Percentiles rank a stretch among this genome's conserved stretches.
Evolutionary conservation across 1,140 invertebrate genomes (phyloP).

Genomic region (Ericerus pela): DNA sequence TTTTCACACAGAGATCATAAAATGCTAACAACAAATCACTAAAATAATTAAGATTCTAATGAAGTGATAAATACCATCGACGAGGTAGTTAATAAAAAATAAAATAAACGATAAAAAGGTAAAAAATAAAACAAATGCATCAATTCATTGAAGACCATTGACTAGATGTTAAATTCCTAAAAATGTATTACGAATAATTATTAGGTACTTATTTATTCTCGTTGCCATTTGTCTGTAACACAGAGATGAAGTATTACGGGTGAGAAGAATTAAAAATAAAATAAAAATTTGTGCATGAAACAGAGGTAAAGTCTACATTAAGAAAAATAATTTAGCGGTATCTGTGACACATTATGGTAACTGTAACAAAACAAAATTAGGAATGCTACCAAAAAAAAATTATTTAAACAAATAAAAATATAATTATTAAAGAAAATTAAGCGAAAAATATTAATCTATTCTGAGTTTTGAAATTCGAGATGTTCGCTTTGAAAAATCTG

Average conservation of each 20-base stretch:
- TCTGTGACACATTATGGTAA: neutral
- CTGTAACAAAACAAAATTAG: constrained; percentile 11
- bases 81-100: constrained; percentile 10
- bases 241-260: too few relatives aligned
- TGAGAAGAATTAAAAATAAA: constrained; percentile 1
- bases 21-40: constrained; percentile 1
- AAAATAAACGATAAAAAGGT: constrained; percentile 8
- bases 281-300: constrained; percentile 5
- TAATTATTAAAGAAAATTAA: constrained; percentile 1
- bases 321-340: constrained; percentile 1
- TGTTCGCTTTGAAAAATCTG: neutral
- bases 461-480: neutral
- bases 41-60: constrained; percentile 7
- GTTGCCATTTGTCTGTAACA: too few relatives aligned
- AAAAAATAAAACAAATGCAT: constrained; percentile 3
- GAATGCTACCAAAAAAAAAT: constrained; percentile 1
- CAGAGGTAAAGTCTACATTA: neutral
- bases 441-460: constrained; percentile 1
- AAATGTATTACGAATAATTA: too few relatives aligned
- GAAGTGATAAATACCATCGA: constrained; percentile 4
- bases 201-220: too few relatives aligned
- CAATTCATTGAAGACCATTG: neutral
- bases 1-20: constrained; percentile 3
- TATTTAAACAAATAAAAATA: constrained; percentile 3
- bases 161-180: constrained; percentile 6